Base-by-base conservation (phyloP, 2,888 invertebrate genomes). In the Stenodema calcarata region DNA sequence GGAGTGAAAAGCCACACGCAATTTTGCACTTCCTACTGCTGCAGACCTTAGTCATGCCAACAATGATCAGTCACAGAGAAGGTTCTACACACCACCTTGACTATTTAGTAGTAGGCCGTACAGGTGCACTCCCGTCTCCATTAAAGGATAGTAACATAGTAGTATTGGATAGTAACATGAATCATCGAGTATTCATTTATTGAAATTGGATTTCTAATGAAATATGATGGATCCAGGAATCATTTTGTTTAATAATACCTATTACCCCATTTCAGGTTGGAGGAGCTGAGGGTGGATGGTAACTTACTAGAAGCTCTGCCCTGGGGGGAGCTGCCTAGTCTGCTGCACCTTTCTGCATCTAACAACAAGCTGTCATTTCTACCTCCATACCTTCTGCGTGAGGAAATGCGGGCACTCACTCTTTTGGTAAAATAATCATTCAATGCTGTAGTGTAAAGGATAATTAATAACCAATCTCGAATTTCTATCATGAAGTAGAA, bases 211-310 rank as follows among this genome's bases (percentile, higher is more conserved):
- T n/a, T n/a, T n/a, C 54, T 18, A 11, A 18, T 11, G 54, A 54
- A 54, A 4, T n/a, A n/a, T 54, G 11, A 54, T 4, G 3, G n/a
- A 2, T 54, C 11, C 54, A n/a, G 18, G 54, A 7, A 35, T 35
- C 7, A 35, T 7, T 35, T 27, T 28, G 6, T 76, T 3, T 76
- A n/a, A 50, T 35, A 35, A 4, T 35, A 35, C 7, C 7, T 35
- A 35, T 35, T 35, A 4, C 4, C 35, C 18, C 54, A n/a, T 93
- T 93, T 69, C 92, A 95, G 95, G 90, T 92, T 95, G 90, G 94
- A 94, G 90, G 95, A 95, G 91, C 91, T 96, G 88, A 93, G 94
- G 89, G 92, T 95, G 89, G 95, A 95, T 91, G 93, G 95, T 91
- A 95, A 95, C 93, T 94, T 93, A 90, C 92, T 95, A 89, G 93